A percentile compares a stretch with the other conserved stretches of the same genome.
These are phyloP conservation scores for Epizoanthus ramosus DNA, from an alignment of 92 coral and sea anemone genomes.

Conservation along the genomic window DNA sequence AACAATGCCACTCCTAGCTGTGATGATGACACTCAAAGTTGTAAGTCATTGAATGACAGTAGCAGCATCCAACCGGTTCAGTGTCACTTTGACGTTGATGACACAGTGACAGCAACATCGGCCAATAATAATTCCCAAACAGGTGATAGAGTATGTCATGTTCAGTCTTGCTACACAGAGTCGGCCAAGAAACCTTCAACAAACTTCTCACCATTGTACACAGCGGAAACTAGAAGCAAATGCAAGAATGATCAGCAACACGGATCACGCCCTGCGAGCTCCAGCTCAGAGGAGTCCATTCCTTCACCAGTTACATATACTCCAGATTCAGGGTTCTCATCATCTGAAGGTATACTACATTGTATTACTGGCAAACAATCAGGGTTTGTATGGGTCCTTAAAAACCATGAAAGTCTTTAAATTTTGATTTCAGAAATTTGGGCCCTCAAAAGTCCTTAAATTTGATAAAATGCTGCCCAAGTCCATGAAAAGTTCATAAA, in stretches of 20 bases:
- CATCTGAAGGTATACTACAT: conserved; percentile 35
- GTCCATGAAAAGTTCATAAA: no score
- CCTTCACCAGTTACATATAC: conserved; percentile 5
- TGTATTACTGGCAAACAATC: no score
- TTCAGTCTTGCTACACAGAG: neutral
- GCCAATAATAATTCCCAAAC: neutral
- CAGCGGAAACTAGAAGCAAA: neutral
- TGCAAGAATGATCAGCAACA: neutral
- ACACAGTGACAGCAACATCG: neutral
- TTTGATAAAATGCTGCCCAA: no score
- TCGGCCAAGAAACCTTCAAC: neutral
- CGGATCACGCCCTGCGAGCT: neutral
- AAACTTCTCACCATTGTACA: neutral
- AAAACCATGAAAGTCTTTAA: no score
- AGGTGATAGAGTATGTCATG: neutral
- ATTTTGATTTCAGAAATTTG: no score
- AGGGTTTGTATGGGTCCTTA: no score
- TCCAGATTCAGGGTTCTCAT: conserved; percentile 21
- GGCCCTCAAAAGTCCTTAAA: no score
- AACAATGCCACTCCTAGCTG: neutral
- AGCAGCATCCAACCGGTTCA: neutral
- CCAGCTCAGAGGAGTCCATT: conserved; percentile 32
- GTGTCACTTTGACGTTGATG: neutral
- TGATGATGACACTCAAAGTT: no score
- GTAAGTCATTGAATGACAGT: no score